phyloP scores from a whole-genome alignment of 2,113 vertebrate genomes.

The Oncorhynchus kisutch region DNA sequence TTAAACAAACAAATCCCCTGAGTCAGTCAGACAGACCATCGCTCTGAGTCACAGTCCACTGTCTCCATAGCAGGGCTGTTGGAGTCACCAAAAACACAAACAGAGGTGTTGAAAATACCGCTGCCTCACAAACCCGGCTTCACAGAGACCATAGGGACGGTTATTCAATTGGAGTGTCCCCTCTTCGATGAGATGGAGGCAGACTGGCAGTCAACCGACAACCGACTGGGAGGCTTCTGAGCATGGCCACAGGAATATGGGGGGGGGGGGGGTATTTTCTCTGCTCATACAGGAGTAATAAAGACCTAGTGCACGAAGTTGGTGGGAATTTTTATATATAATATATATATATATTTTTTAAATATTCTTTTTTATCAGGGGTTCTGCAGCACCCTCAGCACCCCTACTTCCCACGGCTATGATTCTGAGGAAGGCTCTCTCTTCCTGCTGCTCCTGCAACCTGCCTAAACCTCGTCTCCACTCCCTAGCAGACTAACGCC shows the following conservation, averaged over 20 bases:
- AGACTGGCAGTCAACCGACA: neutral
- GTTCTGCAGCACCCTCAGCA: too few species aligned
- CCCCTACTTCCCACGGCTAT: too few species aligned
- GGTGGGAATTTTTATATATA: too few species aligned
- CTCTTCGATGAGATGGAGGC: neutral
- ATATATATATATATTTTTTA: too few species aligned
- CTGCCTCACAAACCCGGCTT: neutral
- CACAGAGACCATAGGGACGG: neutral
- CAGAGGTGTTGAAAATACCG: neutral
- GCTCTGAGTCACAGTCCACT: conserved; percentile 1
- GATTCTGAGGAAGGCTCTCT: neutral
- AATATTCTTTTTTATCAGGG: too few species aligned
- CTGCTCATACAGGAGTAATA: too few species aligned
- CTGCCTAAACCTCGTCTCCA: neutral
- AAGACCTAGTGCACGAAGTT: too few species aligned
- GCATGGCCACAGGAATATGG: too few species aligned
- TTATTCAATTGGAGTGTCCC: neutral
- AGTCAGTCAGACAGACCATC: neutral
- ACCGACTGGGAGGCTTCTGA: neutral
- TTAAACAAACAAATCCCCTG: conserved; percentile 13
- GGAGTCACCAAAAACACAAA: neutral
- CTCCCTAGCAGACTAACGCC: neutral
- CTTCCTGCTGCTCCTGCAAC: neutral
- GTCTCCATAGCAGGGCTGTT: conserved; percentile 15
- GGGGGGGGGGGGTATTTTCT: too few species aligned